Evolutionary conservation across 2,797 vertebrate genomes (phyloP).

Genomic region (Gorsachius magnificus): DNA sequence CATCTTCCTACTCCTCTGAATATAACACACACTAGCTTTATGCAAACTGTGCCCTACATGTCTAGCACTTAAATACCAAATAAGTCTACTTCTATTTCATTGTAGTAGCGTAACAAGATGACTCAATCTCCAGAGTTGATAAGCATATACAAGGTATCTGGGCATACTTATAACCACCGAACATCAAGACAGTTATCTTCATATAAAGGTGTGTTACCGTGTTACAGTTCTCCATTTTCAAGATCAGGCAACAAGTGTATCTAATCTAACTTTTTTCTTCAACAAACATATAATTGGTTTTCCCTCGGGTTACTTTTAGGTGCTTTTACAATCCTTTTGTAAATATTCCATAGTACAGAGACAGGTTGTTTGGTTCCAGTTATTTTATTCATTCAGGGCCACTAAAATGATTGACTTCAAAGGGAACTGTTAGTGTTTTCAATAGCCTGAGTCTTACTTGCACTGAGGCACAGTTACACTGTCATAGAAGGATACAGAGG

Average conservation of each 20-base stretch:
- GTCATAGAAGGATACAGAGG: constrained; percentile 6
- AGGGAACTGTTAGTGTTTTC: background rate
- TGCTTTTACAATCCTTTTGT: background rate
- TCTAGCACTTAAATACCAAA: constrained; percentile 52
- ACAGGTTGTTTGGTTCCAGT: background rate
- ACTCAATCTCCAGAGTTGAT: constrained; percentile 21
- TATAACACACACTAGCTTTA: constrained; percentile 49
- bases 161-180: background rate
- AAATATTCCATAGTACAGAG: background rate
- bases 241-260: background rate
- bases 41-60: constrained; percentile 11
- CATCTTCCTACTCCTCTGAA: constrained; percentile 31
- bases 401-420: background rate
- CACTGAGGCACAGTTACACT: background rate
- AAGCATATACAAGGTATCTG: background rate
- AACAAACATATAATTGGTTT: background rate
- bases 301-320: background rate
- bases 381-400: background rate
- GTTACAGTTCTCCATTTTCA: background rate
- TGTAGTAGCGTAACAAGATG: background rate
- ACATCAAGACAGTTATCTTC: background rate
- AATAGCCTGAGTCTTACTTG: background rate
- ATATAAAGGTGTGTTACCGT: background rate
- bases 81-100: constrained; percentile 25
- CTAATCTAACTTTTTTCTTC: background rate